These are phyloP conservation scores for Accipiter fasciatus DNA, from an alignment of 2,797 vertebrate genomes.

Conservation along the genomic window DNA sequence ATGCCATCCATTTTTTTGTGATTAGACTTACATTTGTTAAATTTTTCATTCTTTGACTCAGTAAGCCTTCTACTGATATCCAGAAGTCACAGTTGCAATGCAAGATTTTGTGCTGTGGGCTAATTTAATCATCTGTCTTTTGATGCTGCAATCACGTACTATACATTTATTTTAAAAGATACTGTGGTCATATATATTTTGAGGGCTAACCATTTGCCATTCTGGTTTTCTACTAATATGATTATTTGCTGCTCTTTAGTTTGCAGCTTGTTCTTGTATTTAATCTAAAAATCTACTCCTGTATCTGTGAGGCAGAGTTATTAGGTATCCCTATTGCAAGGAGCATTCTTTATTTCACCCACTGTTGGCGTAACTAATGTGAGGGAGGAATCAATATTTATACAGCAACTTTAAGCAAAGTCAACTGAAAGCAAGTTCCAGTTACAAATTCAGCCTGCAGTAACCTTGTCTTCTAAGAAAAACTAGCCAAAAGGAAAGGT, in stretches of 20 bases:
- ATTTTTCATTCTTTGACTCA: not conserved
- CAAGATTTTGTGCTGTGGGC: not conserved
- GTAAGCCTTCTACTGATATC: not conserved
- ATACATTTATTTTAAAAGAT: not conserved
- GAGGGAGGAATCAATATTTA: not conserved
- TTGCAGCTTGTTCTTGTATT: not conserved
- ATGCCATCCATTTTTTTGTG: not conserved
- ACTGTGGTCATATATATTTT: not conserved
- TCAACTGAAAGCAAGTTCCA: not conserved
- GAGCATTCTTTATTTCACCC: not conserved
- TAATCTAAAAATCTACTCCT: not conserved
- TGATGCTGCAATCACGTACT: not conserved
- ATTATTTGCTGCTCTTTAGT: not conserved
- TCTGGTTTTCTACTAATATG: not conserved
- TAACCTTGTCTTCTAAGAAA: not conserved
- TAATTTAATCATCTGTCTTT: not conserved
- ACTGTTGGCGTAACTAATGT: not conserved
- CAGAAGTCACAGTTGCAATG: not conserved
- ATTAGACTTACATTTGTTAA: not conserved
- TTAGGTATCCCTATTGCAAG: not conserved
- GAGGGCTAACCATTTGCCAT: not conserved
- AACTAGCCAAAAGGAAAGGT: not conserved
- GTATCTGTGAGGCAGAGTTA: not conserved
- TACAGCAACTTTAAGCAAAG: not conserved
- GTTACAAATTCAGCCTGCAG: not conserved